These are phyloP conservation scores for Lerema accius DNA, from an alignment of 1,140 invertebrate genomes.

Conservation along the genomic window DNA sequence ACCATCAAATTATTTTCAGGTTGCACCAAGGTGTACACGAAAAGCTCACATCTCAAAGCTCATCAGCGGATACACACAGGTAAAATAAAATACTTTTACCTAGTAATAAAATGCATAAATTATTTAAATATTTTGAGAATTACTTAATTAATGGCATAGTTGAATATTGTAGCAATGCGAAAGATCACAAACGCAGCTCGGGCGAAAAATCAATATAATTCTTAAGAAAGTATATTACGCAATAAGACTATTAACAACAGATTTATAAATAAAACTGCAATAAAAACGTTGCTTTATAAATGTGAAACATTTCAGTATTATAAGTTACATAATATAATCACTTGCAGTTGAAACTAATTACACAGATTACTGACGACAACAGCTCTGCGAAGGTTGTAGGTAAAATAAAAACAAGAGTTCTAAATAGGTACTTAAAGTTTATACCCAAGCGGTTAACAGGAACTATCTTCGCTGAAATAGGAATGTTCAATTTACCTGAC, in stretches of 20 bases:
- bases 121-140: not conserved
- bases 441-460: constrained; percentile 1
- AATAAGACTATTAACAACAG: constrained; percentile 1
- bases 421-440: constrained; percentile 12
- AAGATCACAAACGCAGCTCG: constrained; percentile 4
- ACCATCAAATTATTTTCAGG: constrained; percentile 85
- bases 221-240: not conserved
- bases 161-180: constrained; percentile 37
- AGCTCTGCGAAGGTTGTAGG: constrained; percentile 26
- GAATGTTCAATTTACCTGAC: constrained; percentile 22
- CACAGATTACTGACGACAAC: constrained; percentile 4
- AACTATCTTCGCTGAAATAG: constrained; percentile 14
- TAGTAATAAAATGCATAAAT: not conserved
- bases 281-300: constrained; percentile 1
- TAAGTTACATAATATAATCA: not conserved
- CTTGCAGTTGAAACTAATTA: constrained; percentile 11
- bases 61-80: constrained; percentile 99
- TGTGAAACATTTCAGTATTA: not conserved
- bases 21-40: constrained; percentile 99
- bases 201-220: not conserved
- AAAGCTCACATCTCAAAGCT: constrained; percentile 99
- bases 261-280: not conserved
- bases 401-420: constrained; percentile 23
- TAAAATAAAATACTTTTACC: constrained; percentile 77
- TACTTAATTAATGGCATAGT: not conserved